Conservation (phyloP, 1,140 invertebrate species). For the Drosophila oshimai region DNA sequence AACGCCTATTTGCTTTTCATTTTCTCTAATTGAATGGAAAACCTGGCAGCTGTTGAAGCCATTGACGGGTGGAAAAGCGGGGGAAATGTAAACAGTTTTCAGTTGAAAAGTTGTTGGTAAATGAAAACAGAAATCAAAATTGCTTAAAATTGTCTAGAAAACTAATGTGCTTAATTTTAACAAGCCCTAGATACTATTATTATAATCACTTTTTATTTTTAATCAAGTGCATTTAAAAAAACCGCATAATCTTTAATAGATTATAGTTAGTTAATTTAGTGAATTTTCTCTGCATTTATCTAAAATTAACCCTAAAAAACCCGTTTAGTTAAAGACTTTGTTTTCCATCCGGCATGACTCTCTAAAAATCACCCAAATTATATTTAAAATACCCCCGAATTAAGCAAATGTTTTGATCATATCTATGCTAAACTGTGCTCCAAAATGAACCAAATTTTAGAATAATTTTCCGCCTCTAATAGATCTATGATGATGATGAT, state of each 20-base stretch:
- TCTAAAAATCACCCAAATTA: not conserved
- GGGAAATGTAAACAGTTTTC: constrained; percentile 2
- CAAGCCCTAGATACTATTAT: too few relatives aligned
- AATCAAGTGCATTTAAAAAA: too few relatives aligned
- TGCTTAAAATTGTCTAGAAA: too few relatives aligned
- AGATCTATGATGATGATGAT: constrained; percentile 25
- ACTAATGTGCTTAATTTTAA: not conserved
- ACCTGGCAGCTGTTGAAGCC: constrained; percentile 67
- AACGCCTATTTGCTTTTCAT: constrained; percentile 74
- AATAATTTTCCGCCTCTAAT: constrained; percentile 45
- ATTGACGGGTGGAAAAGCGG: constrained; percentile 6
- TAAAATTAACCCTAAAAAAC: not conserved
- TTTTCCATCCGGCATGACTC: not conserved
- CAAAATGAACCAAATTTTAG: constrained; percentile 14
- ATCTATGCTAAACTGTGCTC: constrained; percentile 25
- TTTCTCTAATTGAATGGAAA: constrained; percentile 76
- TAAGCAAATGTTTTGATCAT: constrained; percentile 43
- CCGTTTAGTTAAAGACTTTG: not conserved
- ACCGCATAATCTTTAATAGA: too few relatives aligned
- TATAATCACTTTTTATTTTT: not conserved
- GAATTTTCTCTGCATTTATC: not conserved
- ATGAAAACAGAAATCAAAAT: not conserved
- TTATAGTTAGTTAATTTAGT: too few relatives aligned
- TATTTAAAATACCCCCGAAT: constrained; percentile 2
- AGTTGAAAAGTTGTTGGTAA: not conserved